Percentiles rank a stretch among this genome's conserved stretches.
Evolutionary conservation across 1,140 invertebrate species (phyloP).

Genomic region (Aethina tumida): DNA sequence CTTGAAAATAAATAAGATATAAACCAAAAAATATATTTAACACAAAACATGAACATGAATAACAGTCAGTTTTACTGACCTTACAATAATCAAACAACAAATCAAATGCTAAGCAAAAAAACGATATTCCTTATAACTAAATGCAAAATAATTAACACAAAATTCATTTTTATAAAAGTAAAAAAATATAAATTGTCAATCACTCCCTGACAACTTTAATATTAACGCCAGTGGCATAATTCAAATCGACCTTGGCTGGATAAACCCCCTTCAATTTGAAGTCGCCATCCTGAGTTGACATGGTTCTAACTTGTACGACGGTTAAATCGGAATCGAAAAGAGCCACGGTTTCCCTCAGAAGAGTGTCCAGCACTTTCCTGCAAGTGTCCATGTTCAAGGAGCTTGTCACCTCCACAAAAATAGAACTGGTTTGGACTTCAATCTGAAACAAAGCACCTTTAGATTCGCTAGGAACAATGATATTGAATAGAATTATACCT

Average conservation of each 20-base stretch:
- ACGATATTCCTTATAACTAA: no score
- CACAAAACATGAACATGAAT: no score
- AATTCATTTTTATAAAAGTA: constrained; percentile 4
- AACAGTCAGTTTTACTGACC: no score
- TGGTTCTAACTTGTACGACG: constrained; percentile 59
- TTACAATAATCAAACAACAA: no score
- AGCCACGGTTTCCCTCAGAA: constrained; percentile 52
- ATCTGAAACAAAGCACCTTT: constrained; percentile 37
- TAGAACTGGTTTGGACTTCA: constrained; percentile 49
- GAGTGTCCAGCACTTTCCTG: constrained; percentile 56
- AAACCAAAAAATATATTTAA: no score
- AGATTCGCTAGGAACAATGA: neutral
- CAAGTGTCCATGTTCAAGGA: constrained; percentile 51
- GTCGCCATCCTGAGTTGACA: constrained; percentile 56
- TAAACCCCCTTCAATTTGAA: constrained; percentile 62
- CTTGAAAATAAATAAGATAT: no score
- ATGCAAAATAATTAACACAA: constrained; percentile 2
- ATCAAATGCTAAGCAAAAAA: no score
- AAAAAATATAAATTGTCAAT: constrained; percentile 10
- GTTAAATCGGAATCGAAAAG: constrained; percentile 41
- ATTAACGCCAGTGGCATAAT: constrained; percentile 35
- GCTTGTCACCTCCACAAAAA: constrained; percentile 72
- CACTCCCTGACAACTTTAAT: constrained; percentile 26
- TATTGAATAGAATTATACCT: constrained; percentile 40
- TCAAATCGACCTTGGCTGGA: constrained; percentile 64